Base-by-base conservation (phyloP, 2,113 vertebrate genomes). In the Gadus macrocephalus region DNA sequence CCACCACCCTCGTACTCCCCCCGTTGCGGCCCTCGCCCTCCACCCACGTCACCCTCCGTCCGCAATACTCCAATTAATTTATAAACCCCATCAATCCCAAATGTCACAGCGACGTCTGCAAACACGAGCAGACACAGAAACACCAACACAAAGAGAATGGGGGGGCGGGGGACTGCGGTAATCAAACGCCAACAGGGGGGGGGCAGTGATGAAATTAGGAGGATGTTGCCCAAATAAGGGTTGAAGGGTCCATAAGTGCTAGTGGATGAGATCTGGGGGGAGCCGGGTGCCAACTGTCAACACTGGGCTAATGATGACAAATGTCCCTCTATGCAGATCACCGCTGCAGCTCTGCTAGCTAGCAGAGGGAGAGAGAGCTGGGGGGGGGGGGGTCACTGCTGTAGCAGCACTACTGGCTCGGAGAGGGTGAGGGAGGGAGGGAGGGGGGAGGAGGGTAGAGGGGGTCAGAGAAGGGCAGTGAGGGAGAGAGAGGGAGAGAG, bases 271-370 rank as follows among this genome's bases (percentile, higher is more conserved):
- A 93, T 95, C 94, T 93, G 93, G 8, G 95, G 95, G 93, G 93
- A 94, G 93, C 93, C 81, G 92, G 95, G 95, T 98, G 93, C 95
- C 95, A 94, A 97, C 96, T 98, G 97, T 97, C 97, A 98, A 93
- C 91, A 93, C 91, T 89, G 87, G 93, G 95, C 96, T 98, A 99
- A 98, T 98, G 97, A 97, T 98, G 97, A 98, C 96, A 98, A 98
- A 98, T 98, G 93, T 93, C 93, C 91, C 94, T 94, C 92, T 94
- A 96, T 96, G 97, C 94, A 97, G 95, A 98, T 96, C 94, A 94
- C 90, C 74, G 91, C 91, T 93, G 86, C 82, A 81, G 62, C 75
- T 64, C 74, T 75, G 83, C 85, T 82, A 83, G 85, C 81, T 78
- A 84, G 85, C 79, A 83, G 79, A 86, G 87, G 81, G 75, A 85